These are phyloP conservation scores for Orycteropus afer DNA, from an alignment of 2,113 vertebrate species.

Conservation along the genomic window DNA sequence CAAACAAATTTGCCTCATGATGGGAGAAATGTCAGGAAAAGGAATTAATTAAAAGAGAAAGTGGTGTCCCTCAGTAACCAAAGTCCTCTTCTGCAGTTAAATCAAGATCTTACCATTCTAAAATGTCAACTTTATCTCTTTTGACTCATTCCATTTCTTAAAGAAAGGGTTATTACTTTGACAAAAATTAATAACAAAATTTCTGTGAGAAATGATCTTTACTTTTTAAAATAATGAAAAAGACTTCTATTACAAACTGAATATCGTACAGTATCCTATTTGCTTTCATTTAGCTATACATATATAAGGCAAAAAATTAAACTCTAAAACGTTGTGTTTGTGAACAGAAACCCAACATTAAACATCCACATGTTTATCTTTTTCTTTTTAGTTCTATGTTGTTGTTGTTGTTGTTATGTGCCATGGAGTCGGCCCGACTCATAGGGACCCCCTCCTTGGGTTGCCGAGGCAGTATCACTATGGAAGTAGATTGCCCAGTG, in stretches of 20 bases:
- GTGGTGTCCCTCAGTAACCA: constrained; percentile 46
- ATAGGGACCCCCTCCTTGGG: no score
- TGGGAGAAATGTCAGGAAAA: constrained; percentile 81
- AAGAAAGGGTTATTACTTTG: constrained; percentile 38
- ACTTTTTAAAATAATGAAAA: constrained; percentile 38
- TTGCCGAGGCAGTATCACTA: no score
- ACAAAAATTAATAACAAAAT: constrained; percentile 47
- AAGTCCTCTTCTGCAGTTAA: constrained; percentile 64
- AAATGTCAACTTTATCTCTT: constrained; percentile 74
- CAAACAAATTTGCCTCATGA: constrained; percentile 79
- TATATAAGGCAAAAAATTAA: background rate
- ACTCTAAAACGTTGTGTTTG: background rate
- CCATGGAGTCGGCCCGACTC: no score
- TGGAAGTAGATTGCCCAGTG: no score
- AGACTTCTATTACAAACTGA: constrained; percentile 8
- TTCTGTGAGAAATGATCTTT: constrained; percentile 35
- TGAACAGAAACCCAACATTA: constrained; percentile 35
- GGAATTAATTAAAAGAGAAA: constrained; percentile 77
- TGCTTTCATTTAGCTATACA: background rate
- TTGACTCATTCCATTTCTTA: constrained; percentile 24
- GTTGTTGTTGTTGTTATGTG: no score
- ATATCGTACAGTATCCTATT: background rate
- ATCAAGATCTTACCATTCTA: constrained; percentile 70
- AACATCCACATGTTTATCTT: background rate
- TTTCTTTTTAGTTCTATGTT: constrained; percentile 7